Percentiles rank a stretch among this genome's conserved stretches.
Conservation (phyloP, 2,113 vertebrate genomes). For the Piprites chloris region DNA sequence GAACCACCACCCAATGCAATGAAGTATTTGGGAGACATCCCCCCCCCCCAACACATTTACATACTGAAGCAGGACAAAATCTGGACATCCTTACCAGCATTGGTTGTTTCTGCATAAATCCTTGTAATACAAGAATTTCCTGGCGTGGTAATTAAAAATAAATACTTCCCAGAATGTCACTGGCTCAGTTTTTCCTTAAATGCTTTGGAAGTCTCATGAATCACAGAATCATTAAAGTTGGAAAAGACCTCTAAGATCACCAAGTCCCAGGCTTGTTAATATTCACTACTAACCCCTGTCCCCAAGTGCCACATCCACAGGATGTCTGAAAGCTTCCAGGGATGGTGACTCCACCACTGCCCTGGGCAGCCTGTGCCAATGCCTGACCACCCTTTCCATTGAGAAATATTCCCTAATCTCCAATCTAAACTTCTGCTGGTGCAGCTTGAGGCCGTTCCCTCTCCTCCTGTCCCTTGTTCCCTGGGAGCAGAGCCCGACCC, state of each 20-base stretch:
- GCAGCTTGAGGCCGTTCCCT: fast-evolving
- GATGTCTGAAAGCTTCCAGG: not conserved
- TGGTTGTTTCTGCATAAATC: not conserved
- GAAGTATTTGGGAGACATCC: not conserved
- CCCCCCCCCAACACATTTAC: not conserved
- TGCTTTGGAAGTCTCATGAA: not conserved
- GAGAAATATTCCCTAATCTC: not conserved
- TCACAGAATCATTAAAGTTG: not conserved
- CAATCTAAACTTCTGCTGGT: not conserved
- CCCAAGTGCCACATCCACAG: not conserved
- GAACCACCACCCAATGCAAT: not conserved
- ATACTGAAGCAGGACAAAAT: not conserved
- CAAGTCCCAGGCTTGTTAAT: not conserved
- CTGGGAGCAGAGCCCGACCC: not conserved
- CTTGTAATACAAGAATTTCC: not conserved
- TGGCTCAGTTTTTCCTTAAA: not conserved
- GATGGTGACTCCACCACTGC: not conserved
- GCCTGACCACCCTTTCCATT: not conserved
- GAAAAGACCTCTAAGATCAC: not conserved
- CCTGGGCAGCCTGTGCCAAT: not conserved
- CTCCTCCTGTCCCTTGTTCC: not conserved
- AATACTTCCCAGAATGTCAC: not conserved
- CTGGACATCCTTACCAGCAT: not conserved
- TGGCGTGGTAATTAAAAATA: not conserved
- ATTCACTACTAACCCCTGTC: not conserved